These are phyloP conservation scores for Thomomys bottae DNA, from an alignment of 2,113 vertebrate genomes.

Conservation along the genomic window DNA sequence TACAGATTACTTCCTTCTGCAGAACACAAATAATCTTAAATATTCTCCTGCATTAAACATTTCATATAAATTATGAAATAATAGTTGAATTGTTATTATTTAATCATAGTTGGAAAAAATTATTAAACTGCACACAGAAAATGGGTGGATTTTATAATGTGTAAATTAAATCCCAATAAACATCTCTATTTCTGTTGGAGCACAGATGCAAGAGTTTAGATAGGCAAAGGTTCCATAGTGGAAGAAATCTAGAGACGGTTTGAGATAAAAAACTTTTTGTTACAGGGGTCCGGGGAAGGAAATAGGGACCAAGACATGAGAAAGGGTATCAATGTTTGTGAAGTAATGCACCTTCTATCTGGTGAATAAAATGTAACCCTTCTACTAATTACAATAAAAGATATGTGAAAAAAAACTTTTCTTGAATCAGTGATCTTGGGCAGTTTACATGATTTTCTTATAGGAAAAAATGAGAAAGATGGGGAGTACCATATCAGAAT, in stretches of 20 bases:
- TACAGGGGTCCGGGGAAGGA: no score
- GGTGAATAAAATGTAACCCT: no score
- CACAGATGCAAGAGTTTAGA: background rate
- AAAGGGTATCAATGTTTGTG: no score
- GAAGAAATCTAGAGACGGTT: background rate
- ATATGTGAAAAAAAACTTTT: no score
- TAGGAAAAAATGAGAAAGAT: constrained; percentile 13
- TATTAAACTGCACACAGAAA: background rate
- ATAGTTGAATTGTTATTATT: no score
- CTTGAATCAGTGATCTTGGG: background rate
- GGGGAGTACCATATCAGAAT: background rate
- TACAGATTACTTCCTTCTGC: background rate
- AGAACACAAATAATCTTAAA: background rate
- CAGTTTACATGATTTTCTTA: background rate
- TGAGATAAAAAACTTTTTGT: no score
- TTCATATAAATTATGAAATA: background rate
- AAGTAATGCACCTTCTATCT: no score
- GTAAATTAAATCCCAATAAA: background rate
- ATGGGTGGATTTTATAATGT: background rate
- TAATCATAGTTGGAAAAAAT: no score
- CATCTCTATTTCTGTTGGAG: background rate
- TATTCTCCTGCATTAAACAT: background rate
- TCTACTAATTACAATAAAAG: no score
- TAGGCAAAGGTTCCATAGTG: background rate
- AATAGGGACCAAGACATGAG: no score